Conservation (phyloP, 2,113 vertebrate genomes). For the Cololabis saira region DNA sequence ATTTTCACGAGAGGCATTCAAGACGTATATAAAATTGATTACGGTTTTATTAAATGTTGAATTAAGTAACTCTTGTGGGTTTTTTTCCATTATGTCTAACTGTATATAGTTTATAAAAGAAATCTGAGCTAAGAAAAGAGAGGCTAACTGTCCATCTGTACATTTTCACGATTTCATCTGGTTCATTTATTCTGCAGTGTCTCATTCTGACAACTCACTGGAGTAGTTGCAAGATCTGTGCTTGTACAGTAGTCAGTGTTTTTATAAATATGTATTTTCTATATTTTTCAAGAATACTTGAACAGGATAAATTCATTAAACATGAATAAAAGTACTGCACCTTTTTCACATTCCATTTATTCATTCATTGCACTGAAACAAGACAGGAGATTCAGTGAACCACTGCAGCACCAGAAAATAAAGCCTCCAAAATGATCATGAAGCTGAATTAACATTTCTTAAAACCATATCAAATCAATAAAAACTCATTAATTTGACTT, state of each 20-base stretch:
- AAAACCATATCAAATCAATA: no score
- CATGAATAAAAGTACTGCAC: slow-evolving; percentile 76
- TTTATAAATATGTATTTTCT: slow-evolving; percentile 75
- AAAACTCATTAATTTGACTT: no score
- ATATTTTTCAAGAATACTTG: slow-evolving; percentile 81
- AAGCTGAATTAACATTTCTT: no score
- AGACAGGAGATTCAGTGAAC: background rate
- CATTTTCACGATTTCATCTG: slow-evolving; percentile 40
- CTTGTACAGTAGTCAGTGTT: slow-evolving; percentile 69
- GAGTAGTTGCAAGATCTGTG: slow-evolving; percentile 64
- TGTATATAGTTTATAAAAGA: slow-evolving; percentile 55
- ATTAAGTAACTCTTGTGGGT: background rate
- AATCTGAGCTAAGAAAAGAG: slow-evolving; percentile 18
- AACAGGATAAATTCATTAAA: slow-evolving; percentile 83
- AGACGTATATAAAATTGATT: slow-evolving; percentile 29
- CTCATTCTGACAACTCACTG: slow-evolving; percentile 52
- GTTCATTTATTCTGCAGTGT: slow-evolving; percentile 54
- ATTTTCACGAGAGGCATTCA: slow-evolving; percentile 15
- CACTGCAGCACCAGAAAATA: background rate
- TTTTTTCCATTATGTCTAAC: slow-evolving; percentile 17
- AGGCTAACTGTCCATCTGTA: slow-evolving; percentile 40
- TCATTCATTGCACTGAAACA: background rate
- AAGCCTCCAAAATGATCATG: no score
- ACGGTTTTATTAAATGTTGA: slow-evolving; percentile 28
- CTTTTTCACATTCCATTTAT: slow-evolving; percentile 67